Evolutionary conservation across 2,797 vertebrate species (phyloP).

Genomic region (Pipistrellus pygmaeus): DNA sequence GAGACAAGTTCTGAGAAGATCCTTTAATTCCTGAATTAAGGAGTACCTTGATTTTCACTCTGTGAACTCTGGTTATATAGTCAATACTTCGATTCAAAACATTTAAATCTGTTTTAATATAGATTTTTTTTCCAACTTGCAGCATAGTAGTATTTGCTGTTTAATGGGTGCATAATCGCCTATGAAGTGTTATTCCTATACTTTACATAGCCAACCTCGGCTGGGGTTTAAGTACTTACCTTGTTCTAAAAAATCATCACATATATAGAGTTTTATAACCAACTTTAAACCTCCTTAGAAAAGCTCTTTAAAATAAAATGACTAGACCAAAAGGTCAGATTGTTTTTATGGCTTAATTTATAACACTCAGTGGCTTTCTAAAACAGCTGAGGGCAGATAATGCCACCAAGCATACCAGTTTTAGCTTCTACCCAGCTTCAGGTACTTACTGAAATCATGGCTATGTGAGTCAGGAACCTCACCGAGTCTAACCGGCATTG

Average conservation of each 20-base stretch:
- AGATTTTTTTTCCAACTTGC: neutral
- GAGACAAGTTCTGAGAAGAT: neutral
- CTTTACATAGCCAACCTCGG: no score
- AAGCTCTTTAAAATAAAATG: constrained; percentile 12
- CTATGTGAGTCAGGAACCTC: neutral
- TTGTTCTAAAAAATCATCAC: no score
- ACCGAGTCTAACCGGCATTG: neutral
- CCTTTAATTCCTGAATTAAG: neutral
- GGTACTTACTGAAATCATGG: neutral
- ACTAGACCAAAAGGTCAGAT: neutral
- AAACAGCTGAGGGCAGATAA: neutral
- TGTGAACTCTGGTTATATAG: neutral
- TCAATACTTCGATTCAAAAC: neutral
- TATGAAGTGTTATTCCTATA: neutral
- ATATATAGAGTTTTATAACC: neutral
- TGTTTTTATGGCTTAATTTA: neutral
- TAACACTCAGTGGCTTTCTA: neutral
- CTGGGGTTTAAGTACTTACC: no score
- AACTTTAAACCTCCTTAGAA: constrained; percentile 23
- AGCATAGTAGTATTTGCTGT: neutral
- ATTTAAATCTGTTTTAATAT: neutral
- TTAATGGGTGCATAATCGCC: neutral
- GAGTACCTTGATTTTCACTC: neutral
- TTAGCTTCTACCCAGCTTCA: neutral
- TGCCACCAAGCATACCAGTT: neutral